These are phyloP conservation scores for Ellobium chinense DNA, from an alignment of 2,888 invertebrate species.

Conservation along the genomic window DNA sequence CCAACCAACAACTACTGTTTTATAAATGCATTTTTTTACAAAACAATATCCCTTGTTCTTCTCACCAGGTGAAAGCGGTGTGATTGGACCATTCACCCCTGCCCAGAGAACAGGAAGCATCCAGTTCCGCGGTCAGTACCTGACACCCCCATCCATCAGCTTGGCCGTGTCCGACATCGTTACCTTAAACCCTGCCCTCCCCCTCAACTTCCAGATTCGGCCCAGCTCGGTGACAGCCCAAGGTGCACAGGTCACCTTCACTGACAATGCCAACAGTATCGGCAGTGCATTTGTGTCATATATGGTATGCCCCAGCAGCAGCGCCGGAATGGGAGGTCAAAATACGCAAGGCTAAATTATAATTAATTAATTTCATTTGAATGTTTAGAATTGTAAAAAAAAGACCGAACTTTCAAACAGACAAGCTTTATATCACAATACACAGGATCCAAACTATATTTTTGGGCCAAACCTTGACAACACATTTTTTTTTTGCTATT, in stretches of 20 bases:
- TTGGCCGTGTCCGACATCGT: constrained; percentile 7
- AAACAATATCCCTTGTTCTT: not conserved
- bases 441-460: too few species aligned
- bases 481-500: too few species aligned
- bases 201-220: constrained; percentile 10
- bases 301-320: constrained; percentile 23
- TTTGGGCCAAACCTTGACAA: too few species aligned
- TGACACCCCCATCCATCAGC: constrained; percentile 4
- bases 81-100: not conserved
- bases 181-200: too few species aligned
- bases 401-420: too few species aligned
- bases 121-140: not conserved
- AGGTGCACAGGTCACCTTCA: not conserved
- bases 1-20: too few species aligned
- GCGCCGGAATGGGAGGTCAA: too few species aligned
- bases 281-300: not conserved
- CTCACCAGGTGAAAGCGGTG: constrained; percentile 11
- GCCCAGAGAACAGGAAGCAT: not conserved
- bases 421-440: too few species aligned
- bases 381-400: too few species aligned
- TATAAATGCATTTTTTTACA: not conserved
- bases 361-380: too few species aligned
- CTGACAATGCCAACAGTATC: not conserved
- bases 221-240: not conserved
- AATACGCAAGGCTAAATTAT: too few species aligned